phyloP scores from a whole-genome alignment of 1,140 invertebrate genomes.

The Drosophila truncata region DNA sequence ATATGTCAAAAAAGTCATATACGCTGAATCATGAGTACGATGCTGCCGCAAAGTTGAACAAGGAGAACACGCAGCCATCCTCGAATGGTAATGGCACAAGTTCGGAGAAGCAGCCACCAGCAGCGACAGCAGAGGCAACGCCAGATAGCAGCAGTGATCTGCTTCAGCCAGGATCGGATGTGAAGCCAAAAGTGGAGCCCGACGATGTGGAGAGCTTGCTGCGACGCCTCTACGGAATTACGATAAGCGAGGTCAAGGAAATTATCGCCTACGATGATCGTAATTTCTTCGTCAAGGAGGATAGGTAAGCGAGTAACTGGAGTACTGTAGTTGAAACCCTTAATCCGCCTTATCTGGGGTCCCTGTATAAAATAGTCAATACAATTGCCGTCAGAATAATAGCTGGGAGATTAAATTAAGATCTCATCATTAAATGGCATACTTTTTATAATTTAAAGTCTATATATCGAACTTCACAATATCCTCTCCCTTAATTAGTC shows the following conservation, averaged over 20 bases:
- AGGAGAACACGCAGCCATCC: constrained; percentile 45
- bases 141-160: constrained; percentile 28
- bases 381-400: constrained; percentile 12
- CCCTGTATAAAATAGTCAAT: not conserved
- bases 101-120: not conserved
- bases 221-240: constrained; percentile 89
- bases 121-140: not conserved
- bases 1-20: constrained; percentile 79
- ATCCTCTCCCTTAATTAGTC: too few relatives aligned
- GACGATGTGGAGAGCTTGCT: constrained; percentile 87
- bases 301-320: constrained; percentile 62
- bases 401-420: not conserved
- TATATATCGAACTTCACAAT: too few relatives aligned
- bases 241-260: constrained; percentile 88
- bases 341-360: constrained; percentile 19
- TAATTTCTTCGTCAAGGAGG: constrained; percentile 88
- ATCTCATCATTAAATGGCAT: too few relatives aligned
- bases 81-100: constrained; percentile 46
- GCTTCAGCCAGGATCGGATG: constrained; percentile 87
- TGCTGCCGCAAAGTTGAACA: constrained; percentile 52
- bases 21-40: constrained; percentile 81
- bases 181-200: constrained; percentile 88
- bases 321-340: not conserved
- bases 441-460: too few relatives aligned
- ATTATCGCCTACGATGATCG: constrained; percentile 93